Conservation (phyloP, 2,888 invertebrate species). For the Axea sp. region DNA sequence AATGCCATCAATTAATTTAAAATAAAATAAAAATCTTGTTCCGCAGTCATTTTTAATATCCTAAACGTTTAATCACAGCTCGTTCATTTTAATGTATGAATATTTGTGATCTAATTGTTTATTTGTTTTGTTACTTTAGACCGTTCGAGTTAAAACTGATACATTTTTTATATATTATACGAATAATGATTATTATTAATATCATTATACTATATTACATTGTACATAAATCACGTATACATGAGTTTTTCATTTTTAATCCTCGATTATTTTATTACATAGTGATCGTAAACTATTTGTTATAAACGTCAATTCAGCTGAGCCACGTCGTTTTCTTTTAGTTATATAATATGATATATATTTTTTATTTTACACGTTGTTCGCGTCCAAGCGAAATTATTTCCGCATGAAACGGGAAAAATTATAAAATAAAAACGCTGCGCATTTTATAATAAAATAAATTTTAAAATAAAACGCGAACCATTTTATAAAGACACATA, state of each 20-base stretch:
- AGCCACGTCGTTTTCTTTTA: constrained; percentile 40
- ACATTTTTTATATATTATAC: constrained; percentile 51
- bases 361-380: constrained; percentile 50
- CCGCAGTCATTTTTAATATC: too few species aligned
- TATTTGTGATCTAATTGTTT: constrained; percentile 63
- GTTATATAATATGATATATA: constrained; percentile 37
- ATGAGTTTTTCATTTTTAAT: constrained; percentile 42
- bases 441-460: too few species aligned
- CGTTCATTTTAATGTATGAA: constrained; percentile 36
- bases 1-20: too few species aligned
- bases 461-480: too few species aligned
- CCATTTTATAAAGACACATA: constrained; percentile 31
- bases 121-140: constrained; percentile 41
- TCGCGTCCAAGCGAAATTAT: constrained; percentile 38
- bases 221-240: constrained; percentile 16
- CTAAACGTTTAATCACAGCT: constrained; percentile 17
- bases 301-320: constrained; percentile 38
- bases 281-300: constrained; percentile 29
- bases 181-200: constrained; percentile 41
- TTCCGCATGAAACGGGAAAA: constrained; percentile 34
- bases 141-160: constrained; percentile 31
- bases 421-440: constrained; percentile 18
- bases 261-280: constrained; percentile 32
- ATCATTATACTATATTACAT: constrained; percentile 31
- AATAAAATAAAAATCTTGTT: too few species aligned